phyloP scores from a whole-genome alignment of 2,113 vertebrate genomes.

The Charina bottae region DNA sequence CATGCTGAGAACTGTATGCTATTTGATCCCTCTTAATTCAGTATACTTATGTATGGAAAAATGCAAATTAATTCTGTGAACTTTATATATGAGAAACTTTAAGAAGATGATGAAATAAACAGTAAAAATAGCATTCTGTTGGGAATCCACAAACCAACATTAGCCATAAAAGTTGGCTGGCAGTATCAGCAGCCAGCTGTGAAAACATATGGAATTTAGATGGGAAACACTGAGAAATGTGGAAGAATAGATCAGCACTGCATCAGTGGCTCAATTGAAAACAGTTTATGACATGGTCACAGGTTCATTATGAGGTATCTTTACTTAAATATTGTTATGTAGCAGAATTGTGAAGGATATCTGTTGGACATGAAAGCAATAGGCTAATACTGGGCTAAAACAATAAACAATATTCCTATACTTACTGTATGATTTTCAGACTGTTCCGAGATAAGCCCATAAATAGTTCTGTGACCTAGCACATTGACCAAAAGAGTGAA shows the following conservation, averaged over 20 bases:
- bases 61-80: conserved; percentile 56
- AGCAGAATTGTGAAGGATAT: not conserved
- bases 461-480: not conserved
- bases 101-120: conserved; percentile 55
- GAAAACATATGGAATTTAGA: conserved; percentile 67
- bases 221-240: conserved; percentile 64
- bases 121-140: conserved; percentile 70
- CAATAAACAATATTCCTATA: not conserved
- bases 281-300: not conserved
- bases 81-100: conserved; percentile 49
- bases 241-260: conserved; percentile 58
- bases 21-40: conserved; percentile 44
- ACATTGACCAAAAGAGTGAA: not conserved
- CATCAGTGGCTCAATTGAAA: conserved; percentile 58
- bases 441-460: conserved; percentile 44
- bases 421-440: conserved; percentile 29
- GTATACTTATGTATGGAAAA: conserved; percentile 66
- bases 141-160: conserved; percentile 67
- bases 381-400: not conserved
- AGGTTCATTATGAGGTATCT: not conserved
- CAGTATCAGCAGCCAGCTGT: conserved; percentile 70
- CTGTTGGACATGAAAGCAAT: not conserved
- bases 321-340: not conserved
- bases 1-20: conserved; percentile 44
- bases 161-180: conserved; percentile 65